Evolutionary conservation across 2,888 invertebrate species (phyloP).

Genomic region (Sminthurinus aureus): DNA sequence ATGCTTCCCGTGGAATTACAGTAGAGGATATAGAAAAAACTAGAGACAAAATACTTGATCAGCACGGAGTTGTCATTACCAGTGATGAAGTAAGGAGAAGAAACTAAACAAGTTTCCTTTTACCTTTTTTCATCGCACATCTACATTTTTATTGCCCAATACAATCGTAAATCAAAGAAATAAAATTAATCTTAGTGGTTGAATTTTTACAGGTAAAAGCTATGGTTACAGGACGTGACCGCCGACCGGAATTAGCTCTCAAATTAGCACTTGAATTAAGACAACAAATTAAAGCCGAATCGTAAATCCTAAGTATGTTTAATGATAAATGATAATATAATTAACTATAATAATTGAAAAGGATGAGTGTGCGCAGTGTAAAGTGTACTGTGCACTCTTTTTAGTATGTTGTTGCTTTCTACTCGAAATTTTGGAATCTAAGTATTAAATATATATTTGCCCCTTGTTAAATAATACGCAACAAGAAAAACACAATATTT

Average conservation of each 20-base stretch:
- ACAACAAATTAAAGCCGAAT: constrained; percentile 37
- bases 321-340: neutral
- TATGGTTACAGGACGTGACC: constrained; percentile 87
- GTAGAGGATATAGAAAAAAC: constrained; percentile 84
- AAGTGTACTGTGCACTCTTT: no score
- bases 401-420: no score
- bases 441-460: no score
- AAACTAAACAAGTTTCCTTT: neutral
- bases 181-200: neutral
- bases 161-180: no score
- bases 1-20: constrained; percentile 89
- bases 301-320: no score
- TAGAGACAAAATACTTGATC: constrained; percentile 76
- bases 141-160: neutral
- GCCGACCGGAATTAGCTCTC: constrained; percentile 88
- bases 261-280: constrained; percentile 86
- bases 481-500: no score
- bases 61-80: constrained; percentile 81
- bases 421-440: no score
- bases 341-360: no score
- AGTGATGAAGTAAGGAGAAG: constrained; percentile 72
- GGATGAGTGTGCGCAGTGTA: no score
- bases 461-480: no score
- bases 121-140: neutral
- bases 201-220: constrained; percentile 72